Base-by-base conservation (phyloP, 1,140 invertebrate species). In the Cydia amplana region DNA sequence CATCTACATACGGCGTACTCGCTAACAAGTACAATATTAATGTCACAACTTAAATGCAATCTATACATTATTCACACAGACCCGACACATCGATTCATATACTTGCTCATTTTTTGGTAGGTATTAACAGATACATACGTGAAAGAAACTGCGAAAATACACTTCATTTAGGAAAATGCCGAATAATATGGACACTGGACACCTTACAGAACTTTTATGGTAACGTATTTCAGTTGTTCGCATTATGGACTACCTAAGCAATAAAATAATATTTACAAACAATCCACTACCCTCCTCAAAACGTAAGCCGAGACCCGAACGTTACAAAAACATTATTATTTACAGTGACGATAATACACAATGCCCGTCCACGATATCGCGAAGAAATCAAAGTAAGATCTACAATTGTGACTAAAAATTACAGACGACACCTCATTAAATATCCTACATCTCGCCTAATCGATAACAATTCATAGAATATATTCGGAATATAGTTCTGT, bases 241-340 rank as follows among this genome's bases (percentile, higher is more conserved):
- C 74, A 76, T 72, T 79, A 75, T 72, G 55, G 64, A 67, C 28
- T 78, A 76, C 78, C 80, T 79, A 75, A 73, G 72, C 78, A 75
- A 83, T 84, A 83, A 87, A 85, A 78, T 80, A 82, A 82, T 85
- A 85, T 85, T 85, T 85, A 85, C 84, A 85, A 70, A 79, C 77
- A 70, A 78, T 75, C 77, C 77, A 55, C 63, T 73, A 78, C 73
- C 77, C 77, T 75, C 55, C 67, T 73, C 23, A 63, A 77, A 23
- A 73, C 72, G 49, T 73, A 74, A 72, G 64, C 28, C 28, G 23
- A 32, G 64, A 67, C 64, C 64, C 64, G 28, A 32, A 67, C 64
- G 64, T 67, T 67, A 67, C 64, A 36, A 36, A 55, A 67, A 67
- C 64, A 67, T 60, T 67, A 67, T 60, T 67, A 67, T 67, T 67